Base-by-base conservation (phyloP, 2,797 vertebrate genomes). In the Gobio occitaniae region DNA sequence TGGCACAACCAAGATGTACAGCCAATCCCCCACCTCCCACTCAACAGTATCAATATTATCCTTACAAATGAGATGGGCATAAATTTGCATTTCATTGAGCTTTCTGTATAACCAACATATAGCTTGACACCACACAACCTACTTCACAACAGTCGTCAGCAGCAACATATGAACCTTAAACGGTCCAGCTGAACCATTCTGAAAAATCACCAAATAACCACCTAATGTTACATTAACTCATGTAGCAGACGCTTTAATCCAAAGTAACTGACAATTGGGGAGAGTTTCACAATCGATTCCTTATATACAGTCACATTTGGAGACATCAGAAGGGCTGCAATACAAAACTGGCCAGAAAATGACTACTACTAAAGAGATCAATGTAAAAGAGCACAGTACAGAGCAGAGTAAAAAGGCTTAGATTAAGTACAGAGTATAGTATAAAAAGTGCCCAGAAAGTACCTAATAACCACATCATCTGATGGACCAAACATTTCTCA, bases 51-150 rank as follows among this genome's bases (percentile, higher is more conserved):
- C 11, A 72, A 74, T 44, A 21, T 32, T 84, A 66, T 61, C 75
- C 38, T 80, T 86, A 86, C 21, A 72, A 86, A 83, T 80, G 15
- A 88, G 93, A 95, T 94, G 94, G 94, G 94, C 95, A 95, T 94
- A 94, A 90, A 94, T 94, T 95, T 94, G 90, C 82, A 88, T 89
- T 48, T 56, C 52, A 71, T 59, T 86, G 41, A 87, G 29, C 66
- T 50, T 29, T 16, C 66, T 32, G 17, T 56, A 75, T 65, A 54
- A 12, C 72, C 68, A 81, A 79, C 44, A 80, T 68, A 65, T 41
- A 47, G 11, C 71, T 25, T 47, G 21, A 86, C 1, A 3, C 25
- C 63, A 70, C 47, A 76, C 41, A 74, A 84, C 44, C 25, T 50
- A 75, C 1, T 13, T 41, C 61, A 38, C 12, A 19, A 36, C 59